Conservation (phyloP, 2,888 invertebrate genomes). For the Caradrina clavipalpis region DNA sequence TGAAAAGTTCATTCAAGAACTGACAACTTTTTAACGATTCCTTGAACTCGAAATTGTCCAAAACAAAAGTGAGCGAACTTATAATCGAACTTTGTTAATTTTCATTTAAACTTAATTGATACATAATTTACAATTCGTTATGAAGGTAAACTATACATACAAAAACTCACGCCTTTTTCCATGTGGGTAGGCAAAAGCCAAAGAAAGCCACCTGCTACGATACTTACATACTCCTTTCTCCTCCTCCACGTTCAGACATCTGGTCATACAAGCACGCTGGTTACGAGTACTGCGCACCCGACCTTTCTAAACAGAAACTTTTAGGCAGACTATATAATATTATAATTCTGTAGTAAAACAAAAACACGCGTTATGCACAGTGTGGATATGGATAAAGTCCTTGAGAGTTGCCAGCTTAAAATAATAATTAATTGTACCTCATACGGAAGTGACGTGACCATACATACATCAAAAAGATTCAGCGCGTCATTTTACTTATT, state of each 20-base stretch:
- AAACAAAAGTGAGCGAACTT: constrained; percentile 23
- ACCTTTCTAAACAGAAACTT: too few species aligned
- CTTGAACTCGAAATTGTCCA: constrained; percentile 15
- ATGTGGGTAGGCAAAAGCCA: too few species aligned
- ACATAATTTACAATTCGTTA: constrained; percentile 10
- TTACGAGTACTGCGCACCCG: too few species aligned
- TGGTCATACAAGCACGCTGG: too few species aligned
- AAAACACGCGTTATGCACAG: neutral
- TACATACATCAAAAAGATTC: constrained; percentile 48
- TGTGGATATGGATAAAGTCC: neutral
- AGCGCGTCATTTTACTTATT: constrained; percentile 61
- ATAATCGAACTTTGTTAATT: constrained; percentile 25
- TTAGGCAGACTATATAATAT: neutral
- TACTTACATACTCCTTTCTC: too few species aligned
- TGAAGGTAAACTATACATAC: neutral
- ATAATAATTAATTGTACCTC: constrained; percentile 19
- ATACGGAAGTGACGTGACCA: constrained; percentile 42
- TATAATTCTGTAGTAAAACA: neutral
- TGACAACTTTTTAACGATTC: constrained; percentile 8
- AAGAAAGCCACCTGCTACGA: too few species aligned
- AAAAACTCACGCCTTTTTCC: too few species aligned
- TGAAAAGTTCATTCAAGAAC: constrained; percentile 9
- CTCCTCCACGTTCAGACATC: too few species aligned
- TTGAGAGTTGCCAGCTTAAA: constrained; percentile 15
- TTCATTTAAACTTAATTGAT: constrained; percentile 6